A percentile compares a stretch with the other conserved stretches of the same genome.
Evolutionary conservation across 1,140 invertebrate species (phyloP).

Genomic region (Trypoxylus dichotomus): DNA sequence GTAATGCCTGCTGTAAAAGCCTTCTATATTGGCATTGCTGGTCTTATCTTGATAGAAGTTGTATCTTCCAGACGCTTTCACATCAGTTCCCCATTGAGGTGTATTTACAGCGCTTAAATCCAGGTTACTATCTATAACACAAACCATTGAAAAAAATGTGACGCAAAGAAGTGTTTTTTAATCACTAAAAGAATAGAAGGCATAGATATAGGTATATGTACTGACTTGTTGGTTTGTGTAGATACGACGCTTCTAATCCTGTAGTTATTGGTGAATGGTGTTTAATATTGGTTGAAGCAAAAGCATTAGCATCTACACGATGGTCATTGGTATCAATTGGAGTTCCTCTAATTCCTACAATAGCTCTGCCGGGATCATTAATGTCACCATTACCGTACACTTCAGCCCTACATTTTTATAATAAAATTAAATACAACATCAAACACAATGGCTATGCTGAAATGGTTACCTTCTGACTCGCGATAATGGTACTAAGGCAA

Average conservation of each 20-base stretch:
- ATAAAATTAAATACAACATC: not conserved
- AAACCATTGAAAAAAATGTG: not conserved
- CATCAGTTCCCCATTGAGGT: not conserved
- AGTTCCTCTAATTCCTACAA: not conserved
- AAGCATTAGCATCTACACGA: not conserved
- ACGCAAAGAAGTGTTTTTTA: not conserved
- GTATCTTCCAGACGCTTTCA: not conserved
- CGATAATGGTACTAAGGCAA: not conserved
- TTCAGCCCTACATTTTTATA: not conserved
- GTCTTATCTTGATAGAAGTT: not conserved
- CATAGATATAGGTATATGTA: not conserved
- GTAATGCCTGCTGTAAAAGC: not conserved
- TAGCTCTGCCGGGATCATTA: not conserved
- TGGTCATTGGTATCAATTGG: not conserved
- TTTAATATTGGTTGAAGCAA: not conserved
- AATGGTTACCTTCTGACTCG: conserved; percentile 1
- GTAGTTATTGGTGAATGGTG: not conserved
- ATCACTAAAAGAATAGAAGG: not conserved
- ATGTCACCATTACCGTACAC: not conserved
- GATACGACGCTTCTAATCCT: not conserved
- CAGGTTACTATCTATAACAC: not conserved
- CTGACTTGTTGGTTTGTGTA: not conserved
- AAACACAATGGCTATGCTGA: not conserved
- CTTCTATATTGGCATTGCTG: not conserved
- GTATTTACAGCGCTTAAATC: not conserved